Evolutionary conservation across 1,140 invertebrate genomes (phyloP), one percentile per base, ranked within the genome.

Genomic region (Pseudomyrmex concolor): DNA sequence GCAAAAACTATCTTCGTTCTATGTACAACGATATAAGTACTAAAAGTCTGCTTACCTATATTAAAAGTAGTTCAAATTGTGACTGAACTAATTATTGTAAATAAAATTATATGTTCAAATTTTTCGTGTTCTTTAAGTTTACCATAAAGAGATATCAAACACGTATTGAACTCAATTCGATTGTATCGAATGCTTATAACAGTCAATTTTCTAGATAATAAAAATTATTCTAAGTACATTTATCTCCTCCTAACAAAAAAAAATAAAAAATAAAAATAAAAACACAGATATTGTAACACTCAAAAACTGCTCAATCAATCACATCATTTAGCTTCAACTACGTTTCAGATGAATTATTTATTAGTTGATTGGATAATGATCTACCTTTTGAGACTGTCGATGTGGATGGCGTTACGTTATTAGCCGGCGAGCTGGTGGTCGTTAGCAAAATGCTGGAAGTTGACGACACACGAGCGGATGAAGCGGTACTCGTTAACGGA

Each of bases 371-470:
- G 91, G 89, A 91, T 87, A 92, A 91, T 90, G 86, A 89, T 93
- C 89, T 94, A 94, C 93, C 93, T 94, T 93, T 93, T 90, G 91
- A 19, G 22, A 86, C 76, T 2, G 89, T 83, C 22, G 91, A 76
- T 55, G 86, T 71, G 19, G 85, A 74, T 13, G 90, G 57, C 67
- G 87, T 59, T 73, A 86, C 57, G 19, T 73, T 82, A 86, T 76
- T 85, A 5, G 72, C 64, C 10, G 86, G 74, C 8, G 86, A 76
- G 70, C 59, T 89, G 63, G 74, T 88, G 7, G 92, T 85, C 1
- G 91, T 90, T 68, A 91, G 78, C 76, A 93, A 59, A 64, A 92
- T 86, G 76, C 88, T 93, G 45, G 90, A 88, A 55, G 90, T 60
- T 17, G 89, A 83, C 9, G 86, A 64, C 13, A 87, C 19, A 86